Conservation (phyloP, 2,888 invertebrate species). For the Junonia oenone region DNA sequence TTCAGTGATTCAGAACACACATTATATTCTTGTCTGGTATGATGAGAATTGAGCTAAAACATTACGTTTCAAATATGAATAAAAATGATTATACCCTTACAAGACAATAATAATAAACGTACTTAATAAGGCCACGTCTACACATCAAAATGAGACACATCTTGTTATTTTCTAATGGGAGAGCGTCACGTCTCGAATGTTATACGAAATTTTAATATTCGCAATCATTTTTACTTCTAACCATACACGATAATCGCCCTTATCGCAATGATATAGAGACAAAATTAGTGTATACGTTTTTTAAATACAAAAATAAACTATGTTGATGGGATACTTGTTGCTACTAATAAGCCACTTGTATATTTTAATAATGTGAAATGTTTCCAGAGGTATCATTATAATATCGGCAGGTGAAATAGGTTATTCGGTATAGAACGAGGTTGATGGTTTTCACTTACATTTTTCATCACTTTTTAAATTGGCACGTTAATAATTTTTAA, state of each 20-base stretch:
- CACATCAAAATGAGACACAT: conserved; percentile 52
- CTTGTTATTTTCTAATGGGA: conserved; percentile 58
- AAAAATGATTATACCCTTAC: conserved; percentile 3
- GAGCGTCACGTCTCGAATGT: conserved; percentile 45
- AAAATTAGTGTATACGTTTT: conserved; percentile 30
- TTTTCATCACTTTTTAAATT: conserved; percentile 16
- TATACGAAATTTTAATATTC: conserved; percentile 53
- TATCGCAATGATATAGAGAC: conserved; percentile 17
- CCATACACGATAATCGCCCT: conserved; percentile 17
- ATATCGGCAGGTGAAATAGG: conserved; percentile 28
- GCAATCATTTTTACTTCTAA: conserved; percentile 43
- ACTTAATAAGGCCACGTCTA: conserved; percentile 38
- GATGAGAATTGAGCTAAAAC: not conserved
- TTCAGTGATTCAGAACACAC: not conserved
- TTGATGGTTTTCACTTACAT: conserved; percentile 16
- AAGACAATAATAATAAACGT: conserved; percentile 23
- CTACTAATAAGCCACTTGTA: conserved; percentile 70
- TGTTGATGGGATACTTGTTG: conserved; percentile 38
- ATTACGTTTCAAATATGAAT: not conserved
- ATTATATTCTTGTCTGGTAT: not conserved
- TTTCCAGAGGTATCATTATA: conserved; percentile 39
- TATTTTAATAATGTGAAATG: conserved; percentile 44
- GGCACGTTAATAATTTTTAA: not conserved
- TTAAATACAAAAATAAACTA: conserved; percentile 22
- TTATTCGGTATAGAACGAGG: conserved; percentile 25